These are phyloP conservation scores for Notodonta dromedarius DNA, from an alignment of 2,888 invertebrate genomes.

Conservation along the genomic window DNA sequence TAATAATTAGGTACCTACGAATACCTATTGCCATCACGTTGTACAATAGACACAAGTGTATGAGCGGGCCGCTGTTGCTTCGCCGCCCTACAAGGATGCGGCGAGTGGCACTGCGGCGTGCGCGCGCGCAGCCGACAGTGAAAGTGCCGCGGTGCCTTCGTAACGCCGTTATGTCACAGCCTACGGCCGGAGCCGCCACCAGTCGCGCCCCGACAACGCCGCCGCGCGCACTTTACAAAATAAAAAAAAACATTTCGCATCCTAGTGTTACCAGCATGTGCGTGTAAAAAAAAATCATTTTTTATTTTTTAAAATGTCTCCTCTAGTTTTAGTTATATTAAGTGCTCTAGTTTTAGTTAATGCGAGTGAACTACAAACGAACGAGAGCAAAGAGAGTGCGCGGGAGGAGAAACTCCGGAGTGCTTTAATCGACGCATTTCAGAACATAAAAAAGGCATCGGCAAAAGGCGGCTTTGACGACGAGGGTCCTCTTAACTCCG, in stretches of 20 bases:
- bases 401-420: constrained; percentile 75
- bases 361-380: constrained; percentile 54
- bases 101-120: constrained; percentile 43
- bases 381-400: constrained; percentile 61
- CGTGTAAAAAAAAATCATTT: constrained; percentile 45
- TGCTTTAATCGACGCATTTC: constrained; percentile 77
- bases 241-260: constrained; percentile 26
- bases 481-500: constrained; percentile 59
- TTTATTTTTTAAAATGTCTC: constrained; percentile 58
- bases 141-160: constrained; percentile 70
- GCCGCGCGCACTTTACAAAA: constrained; percentile 66
- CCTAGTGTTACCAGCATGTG: constrained; percentile 53
- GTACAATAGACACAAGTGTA: constrained; percentile 26
- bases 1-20: constrained; percentile 23
- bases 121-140: constrained; percentile 61
- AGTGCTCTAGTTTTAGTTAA: constrained; percentile 61
- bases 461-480: constrained; percentile 70
- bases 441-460: constrained; percentile 74
- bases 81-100: constrained; percentile 57
- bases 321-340: constrained; percentile 64
- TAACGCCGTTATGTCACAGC: constrained; percentile 78
- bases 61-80: constrained; percentile 34
- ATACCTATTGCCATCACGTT: constrained; percentile 26
- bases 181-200: constrained; percentile 42
- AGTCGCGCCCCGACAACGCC: constrained; percentile 73